These are phyloP conservation scores for Upupa epops DNA, from an alignment of 2,113 vertebrate genomes.

Conservation along the genomic window DNA sequence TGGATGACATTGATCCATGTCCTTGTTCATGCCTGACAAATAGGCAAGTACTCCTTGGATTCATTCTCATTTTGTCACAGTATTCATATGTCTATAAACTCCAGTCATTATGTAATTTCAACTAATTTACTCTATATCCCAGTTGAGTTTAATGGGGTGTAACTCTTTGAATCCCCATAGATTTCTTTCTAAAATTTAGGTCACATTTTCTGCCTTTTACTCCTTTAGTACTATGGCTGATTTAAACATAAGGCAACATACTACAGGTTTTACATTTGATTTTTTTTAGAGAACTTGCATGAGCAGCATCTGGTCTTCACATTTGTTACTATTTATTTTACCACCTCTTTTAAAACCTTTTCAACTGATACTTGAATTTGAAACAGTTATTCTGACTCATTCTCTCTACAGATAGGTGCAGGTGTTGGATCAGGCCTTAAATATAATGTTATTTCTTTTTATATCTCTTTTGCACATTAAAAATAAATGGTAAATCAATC, in stretches of 20 bases:
- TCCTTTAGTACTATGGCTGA: not conserved
- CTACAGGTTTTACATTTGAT: not conserved
- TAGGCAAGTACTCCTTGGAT: not conserved
- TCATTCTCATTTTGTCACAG: not conserved
- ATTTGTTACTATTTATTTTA: slow-evolving; percentile 62
- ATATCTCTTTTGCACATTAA: slow-evolving; percentile 30
- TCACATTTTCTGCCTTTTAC: not conserved
- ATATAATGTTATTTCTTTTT: slow-evolving; percentile 39
- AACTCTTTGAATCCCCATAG: not conserved
- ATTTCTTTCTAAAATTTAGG: not conserved
- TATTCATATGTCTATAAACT: not conserved
- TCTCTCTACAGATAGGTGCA: not conserved
- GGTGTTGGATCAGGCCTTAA: slow-evolving; percentile 18
- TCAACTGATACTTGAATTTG: slow-evolving; percentile 31
- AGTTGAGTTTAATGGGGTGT: not conserved
- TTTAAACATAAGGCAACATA: slow-evolving; percentile 6
- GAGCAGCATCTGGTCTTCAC: slow-evolving; percentile 33
- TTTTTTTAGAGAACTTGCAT: slow-evolving; percentile 9
- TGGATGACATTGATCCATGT: not conserved
- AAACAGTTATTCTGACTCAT: slow-evolving; percentile 47
- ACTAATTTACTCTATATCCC: not conserved
- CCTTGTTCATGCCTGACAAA: not conserved
- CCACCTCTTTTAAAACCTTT: slow-evolving; percentile 44
- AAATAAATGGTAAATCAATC: slow-evolving; percentile 32
- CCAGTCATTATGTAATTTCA: not conserved